These are phyloP conservation scores for Himalopsyche japonica DNA, from an alignment of 2,888 invertebrate genomes.

Conservation along the genomic window DNA sequence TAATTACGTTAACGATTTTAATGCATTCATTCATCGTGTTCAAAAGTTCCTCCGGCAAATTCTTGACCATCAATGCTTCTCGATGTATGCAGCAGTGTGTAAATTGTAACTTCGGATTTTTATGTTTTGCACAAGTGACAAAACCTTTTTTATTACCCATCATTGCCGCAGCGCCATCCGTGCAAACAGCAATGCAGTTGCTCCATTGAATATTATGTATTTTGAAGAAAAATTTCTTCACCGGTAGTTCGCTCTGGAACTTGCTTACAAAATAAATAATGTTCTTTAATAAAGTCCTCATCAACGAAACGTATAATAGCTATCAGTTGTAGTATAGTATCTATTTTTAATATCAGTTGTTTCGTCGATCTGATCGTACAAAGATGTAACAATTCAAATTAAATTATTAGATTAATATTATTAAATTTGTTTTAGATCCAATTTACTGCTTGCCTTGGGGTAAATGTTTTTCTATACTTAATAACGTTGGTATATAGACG, in stretches of 20 bases:
- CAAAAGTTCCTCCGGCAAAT: slow-evolving; percentile 33
- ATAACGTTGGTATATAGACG: no score
- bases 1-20: slow-evolving; percentile 31
- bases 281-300: slow-evolving; percentile 25
- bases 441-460: no score
- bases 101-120: slow-evolving; percentile 38
- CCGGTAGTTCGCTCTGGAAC: slow-evolving; percentile 34
- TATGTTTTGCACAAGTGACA: slow-evolving; percentile 32
- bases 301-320: slow-evolving; percentile 37
- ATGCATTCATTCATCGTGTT: slow-evolving; percentile 35
- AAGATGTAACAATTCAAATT: no score
- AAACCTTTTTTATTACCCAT: slow-evolving; percentile 37
- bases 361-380: slow-evolving; percentile 36
- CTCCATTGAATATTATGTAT: slow-evolving; percentile 34
- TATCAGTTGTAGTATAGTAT: slow-evolving; percentile 34
- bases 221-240: slow-evolving; percentile 39
- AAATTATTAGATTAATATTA: no score
- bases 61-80: slow-evolving; percentile 36
- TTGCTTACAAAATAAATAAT: slow-evolving; percentile 38
- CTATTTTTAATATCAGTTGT: slow-evolving; percentile 35
- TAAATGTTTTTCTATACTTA: no score
- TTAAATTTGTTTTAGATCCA: no score
- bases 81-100: slow-evolving; percentile 39
- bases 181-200: slow-evolving; percentile 35
- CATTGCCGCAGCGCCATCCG: slow-evolving; percentile 38